A percentile compares a stretch with the other conserved stretches of the same genome.
These are phyloP conservation scores for Deroplatys truncata DNA, from an alignment of 2,888 invertebrate species.

Conservation along the genomic window DNA sequence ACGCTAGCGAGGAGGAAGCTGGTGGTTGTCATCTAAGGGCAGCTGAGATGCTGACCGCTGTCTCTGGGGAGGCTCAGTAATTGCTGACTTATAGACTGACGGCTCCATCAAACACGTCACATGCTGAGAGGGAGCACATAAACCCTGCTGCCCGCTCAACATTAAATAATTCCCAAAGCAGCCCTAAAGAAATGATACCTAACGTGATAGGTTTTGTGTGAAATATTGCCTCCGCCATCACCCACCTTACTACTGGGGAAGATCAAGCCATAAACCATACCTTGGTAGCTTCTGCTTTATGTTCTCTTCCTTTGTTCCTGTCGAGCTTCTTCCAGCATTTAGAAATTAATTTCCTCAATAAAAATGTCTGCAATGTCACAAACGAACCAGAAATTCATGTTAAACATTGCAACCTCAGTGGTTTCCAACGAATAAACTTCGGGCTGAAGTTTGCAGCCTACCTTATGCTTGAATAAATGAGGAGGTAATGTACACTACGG, in stretches of 20 bases:
- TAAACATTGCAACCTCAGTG: no score
- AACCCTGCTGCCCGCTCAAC: neutral
- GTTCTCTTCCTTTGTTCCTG: no score
- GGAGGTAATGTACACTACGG: no score
- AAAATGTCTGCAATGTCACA: no score
- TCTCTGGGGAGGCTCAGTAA: conserved; percentile 17
- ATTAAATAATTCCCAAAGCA: conserved; percentile 19
- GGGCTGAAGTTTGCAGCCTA: no score
- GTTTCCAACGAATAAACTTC: no score
- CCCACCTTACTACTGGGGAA: neutral
- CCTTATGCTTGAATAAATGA: no score
- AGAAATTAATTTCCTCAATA: no score
- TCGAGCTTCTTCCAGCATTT: no score
- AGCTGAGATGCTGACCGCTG: neutral
- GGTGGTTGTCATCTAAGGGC: neutral
- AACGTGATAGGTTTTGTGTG: neutral
- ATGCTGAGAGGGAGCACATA: neutral
- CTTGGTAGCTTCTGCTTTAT: no score
- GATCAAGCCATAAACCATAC: neutral
- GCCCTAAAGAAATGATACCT: conserved; percentile 23
- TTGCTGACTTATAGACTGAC: conserved; percentile 27
- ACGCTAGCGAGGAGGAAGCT: neutral
- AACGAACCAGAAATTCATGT: no score
- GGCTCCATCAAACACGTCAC: conserved; percentile 20
- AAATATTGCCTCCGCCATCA: neutral